Evolutionary conservation across 1,140 invertebrate genomes (phyloP).

Genomic region (Antheraea pernyi): DNA sequence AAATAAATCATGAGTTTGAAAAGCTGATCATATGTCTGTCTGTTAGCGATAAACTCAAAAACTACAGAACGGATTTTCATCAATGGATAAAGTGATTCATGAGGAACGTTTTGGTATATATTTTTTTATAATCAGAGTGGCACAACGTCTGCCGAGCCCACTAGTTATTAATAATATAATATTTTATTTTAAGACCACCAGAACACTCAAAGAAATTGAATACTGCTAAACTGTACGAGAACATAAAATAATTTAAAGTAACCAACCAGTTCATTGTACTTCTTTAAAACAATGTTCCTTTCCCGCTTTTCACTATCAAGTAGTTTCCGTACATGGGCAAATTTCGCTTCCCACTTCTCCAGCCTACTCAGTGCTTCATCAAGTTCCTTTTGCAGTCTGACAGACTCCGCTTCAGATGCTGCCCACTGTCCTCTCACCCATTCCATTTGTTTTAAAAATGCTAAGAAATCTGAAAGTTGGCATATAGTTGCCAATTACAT

Average conservation of each 20-base stretch:
- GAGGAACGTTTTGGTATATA: too few relatives aligned
- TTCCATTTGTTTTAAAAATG: conserved; percentile 86
- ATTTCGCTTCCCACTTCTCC: conserved; percentile 85
- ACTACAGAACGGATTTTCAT: too few relatives aligned
- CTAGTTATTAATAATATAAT: too few relatives aligned
- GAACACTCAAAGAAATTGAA: not conserved
- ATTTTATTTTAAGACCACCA: not conserved
- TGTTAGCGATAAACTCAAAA: too few relatives aligned
- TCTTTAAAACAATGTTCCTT: conserved; percentile 73
- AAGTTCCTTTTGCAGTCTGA: conserved; percentile 83
- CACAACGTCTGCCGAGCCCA: too few relatives aligned
- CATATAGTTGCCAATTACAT: not conserved
- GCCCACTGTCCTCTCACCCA: conserved; percentile 85
- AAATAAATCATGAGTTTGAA: too few relatives aligned
- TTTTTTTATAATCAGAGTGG: too few relatives aligned
- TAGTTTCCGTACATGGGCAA: conserved; percentile 87
- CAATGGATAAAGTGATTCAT: too few relatives aligned
- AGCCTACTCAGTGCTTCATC: conserved; percentile 83
- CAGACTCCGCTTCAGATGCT: conserved; percentile 83
- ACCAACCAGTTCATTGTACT: conserved; percentile 67
- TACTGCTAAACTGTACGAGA: not conserved
- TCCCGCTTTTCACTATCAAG: conserved; percentile 88
- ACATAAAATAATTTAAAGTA: not conserved
- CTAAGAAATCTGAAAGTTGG: conserved; percentile 82
- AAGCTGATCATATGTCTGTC: too few relatives aligned